Conservation (phyloP, 2,888 invertebrate genomes). For the Xestia ashworthii region DNA sequence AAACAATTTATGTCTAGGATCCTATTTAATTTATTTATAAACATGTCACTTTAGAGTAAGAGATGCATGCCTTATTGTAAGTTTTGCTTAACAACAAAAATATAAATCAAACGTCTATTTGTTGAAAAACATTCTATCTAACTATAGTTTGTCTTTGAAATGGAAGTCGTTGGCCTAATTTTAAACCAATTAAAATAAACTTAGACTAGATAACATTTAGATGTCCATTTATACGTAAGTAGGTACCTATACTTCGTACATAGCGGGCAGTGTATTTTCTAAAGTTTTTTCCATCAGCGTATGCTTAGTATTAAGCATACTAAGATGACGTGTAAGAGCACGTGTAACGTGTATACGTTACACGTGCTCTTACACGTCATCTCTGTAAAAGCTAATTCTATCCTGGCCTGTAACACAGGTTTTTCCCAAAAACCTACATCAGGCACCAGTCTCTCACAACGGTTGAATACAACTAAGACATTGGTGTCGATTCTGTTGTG, state of each 20-base stretch:
- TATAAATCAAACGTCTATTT: slow-evolving; percentile 8
- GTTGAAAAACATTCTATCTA: not conserved
- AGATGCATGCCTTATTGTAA: not conserved
- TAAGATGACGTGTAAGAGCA: no score
- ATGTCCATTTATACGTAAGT: not conserved
- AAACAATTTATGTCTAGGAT: not conserved
- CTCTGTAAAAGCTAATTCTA: no score
- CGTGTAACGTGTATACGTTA: no score
- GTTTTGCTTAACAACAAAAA: not conserved
- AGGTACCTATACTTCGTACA: not conserved
- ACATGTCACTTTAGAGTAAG: not conserved
- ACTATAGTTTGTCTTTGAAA: slow-evolving; percentile 7
- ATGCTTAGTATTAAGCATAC: no score
- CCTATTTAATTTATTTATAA: not conserved
- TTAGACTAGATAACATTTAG: slow-evolving; percentile 35
- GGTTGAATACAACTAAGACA: no score
- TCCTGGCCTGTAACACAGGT: no score
- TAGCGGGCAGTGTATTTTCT: not conserved
- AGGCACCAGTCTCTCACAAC: no score
- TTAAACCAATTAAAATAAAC: slow-evolving; percentile 41
- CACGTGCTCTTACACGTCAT: no score
- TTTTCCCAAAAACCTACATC: no score
- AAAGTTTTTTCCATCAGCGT: not conserved
- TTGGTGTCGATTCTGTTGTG: no score
- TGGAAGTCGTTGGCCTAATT: slow-evolving; percentile 46